Evolutionary conservation across 1,140 invertebrate genomes (phyloP).

Genomic region (Yoshiicerus persimilis): DNA sequence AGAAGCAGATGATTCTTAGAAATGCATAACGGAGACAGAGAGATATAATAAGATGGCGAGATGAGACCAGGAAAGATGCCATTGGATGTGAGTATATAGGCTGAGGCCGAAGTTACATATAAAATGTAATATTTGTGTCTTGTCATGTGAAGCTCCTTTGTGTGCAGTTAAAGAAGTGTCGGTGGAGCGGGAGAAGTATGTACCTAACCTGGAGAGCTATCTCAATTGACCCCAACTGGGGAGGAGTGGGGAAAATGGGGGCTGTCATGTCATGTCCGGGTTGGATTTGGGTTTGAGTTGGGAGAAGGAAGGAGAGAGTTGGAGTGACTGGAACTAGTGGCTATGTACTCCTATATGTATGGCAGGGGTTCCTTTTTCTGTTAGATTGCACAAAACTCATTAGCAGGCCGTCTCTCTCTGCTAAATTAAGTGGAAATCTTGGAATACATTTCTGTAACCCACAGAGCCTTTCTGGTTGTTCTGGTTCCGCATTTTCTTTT

Average conservation of each 20-base stretch:
- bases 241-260: not conserved
- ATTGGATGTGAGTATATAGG: too few species aligned
- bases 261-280: slow-evolving; percentile 38
- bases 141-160: not conserved
- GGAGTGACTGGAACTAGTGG: not conserved
- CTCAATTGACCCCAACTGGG: slow-evolving; percentile 18
- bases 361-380: slow-evolving; percentile 37
- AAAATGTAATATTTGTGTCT: not conserved
- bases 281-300: slow-evolving; percentile 13
- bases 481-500: slow-evolving; percentile 39
- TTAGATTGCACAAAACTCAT: slow-evolving; percentile 47
- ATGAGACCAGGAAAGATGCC: too few species aligned
- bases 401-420: slow-evolving; percentile 47
- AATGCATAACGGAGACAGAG: too few species aligned
- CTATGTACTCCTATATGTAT: not conserved
- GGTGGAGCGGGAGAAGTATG: not conserved
- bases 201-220: not conserved
- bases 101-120: not conserved
- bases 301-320: not conserved
- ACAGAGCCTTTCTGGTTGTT: slow-evolving; percentile 35
- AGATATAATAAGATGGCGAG: too few species aligned
- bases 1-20: too few species aligned
- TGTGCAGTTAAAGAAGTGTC: not conserved
- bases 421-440: slow-evolving; percentile 49
- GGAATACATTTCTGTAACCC: slow-evolving; percentile 47